Evolutionary conservation across 53 echinoderm and acorn worm species (phyloP), one percentile per base, ranked within the genome.

Genomic region (Temnopleurus reevesii): DNA sequence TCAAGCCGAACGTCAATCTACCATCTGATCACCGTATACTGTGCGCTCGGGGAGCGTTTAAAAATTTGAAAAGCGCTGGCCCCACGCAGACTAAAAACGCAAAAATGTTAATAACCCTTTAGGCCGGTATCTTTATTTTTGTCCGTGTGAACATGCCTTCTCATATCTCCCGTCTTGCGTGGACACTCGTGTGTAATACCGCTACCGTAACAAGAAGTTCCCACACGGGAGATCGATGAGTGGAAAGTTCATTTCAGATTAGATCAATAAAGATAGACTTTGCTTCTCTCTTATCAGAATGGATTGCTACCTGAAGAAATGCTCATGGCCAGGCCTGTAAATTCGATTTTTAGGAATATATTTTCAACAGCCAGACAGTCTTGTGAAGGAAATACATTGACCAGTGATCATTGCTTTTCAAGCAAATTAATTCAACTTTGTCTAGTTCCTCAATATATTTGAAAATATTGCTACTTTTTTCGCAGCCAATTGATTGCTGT

Each of bases 161-260:
- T 12, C 25, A 63, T 63, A 63, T 18, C 63, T 15, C 18, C 29
- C 15, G 4, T 17, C 63, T 31, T 33, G 12, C 17, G 19, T 6
- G 38, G 41, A 38, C 71, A 36, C 36, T 56, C 56, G 34, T 71
- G n/a, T 41, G 7, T 71, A n/a, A 21, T 71, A 38, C 13, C 23
- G 71, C 41, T 71, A 41, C 41, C n/a, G 71, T 5, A 38, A 8
- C 38, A 21, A 7, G 41, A 38, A 41, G 9, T 47, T 80, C 51
- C 49, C 10, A 24, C 21, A n/a, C 21, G 47, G 29, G 36, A 49
- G 31, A 80, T 80, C 80, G 51, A 80, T 80, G 5, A 13, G 29
- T 46, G 26, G 80, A 80, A 80, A 80, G 80, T 80, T 80, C 80
- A 80, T 47, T 28, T 8, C 51, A 80, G 80, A 51, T 47, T 46